Conservation (phyloP, 2,113 vertebrate genomes). For the Phrynocephalus versicolor region DNA sequence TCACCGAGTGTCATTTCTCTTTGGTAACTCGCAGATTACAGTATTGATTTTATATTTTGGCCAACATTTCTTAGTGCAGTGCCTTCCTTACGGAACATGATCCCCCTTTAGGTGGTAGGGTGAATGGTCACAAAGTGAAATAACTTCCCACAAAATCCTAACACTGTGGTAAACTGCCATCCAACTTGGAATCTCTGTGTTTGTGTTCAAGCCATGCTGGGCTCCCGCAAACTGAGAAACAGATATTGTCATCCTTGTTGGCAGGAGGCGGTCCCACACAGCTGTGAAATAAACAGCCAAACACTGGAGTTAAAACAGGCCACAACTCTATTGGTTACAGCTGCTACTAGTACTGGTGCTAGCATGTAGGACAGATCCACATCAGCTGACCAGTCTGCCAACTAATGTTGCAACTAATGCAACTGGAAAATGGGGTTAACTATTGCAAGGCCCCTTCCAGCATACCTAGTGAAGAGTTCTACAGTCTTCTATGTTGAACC, state of each 20-base stretch:
- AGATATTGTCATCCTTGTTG: neutral
- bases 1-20: slow-evolving; percentile 56
- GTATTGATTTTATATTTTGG: slow-evolving; percentile 71
- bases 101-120: slow-evolving; percentile 60
- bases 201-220: slow-evolving; percentile 53
- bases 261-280: too few relatives aligned
- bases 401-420: too few relatives aligned
- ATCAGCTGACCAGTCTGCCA: too few relatives aligned
- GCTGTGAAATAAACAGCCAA: too few relatives aligned
- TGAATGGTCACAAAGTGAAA: slow-evolving; percentile 71
- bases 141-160: slow-evolving; percentile 72
- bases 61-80: slow-evolving; percentile 69
- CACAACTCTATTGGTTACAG: too few relatives aligned
- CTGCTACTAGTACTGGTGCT: too few relatives aligned
- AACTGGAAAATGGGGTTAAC: too few relatives aligned
- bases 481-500: too few relatives aligned
- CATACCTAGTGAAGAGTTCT: too few relatives aligned
- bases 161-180: slow-evolving; percentile 59
- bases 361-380: too few relatives aligned
- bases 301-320: too few relatives aligned
- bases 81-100: slow-evolving; percentile 63
- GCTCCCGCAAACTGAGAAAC: slow-evolving; percentile 60
- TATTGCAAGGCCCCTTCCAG: too few relatives aligned
- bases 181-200: slow-evolving; percentile 56
- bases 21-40: slow-evolving; percentile 70